phyloP scores from a whole-genome alignment of 2,113 vertebrate species.

The Dascyllus trimaculatus region DNA sequence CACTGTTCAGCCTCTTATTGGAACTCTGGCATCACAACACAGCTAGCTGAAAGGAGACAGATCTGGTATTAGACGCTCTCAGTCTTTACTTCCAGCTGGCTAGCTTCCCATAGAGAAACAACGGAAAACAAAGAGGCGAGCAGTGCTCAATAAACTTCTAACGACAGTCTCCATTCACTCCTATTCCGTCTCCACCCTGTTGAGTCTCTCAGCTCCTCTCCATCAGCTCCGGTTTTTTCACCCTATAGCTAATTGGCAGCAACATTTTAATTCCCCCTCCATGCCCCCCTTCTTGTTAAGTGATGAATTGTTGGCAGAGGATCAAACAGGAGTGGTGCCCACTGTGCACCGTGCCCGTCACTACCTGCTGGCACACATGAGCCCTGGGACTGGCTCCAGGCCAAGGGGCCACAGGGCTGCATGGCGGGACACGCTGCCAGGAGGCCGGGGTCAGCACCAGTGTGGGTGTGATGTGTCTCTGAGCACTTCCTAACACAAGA shows the following conservation, averaged over 20 bases:
- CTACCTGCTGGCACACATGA: slow-evolving; percentile 88
- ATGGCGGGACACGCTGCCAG: slow-evolving; percentile 82
- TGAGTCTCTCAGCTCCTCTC: slow-evolving; percentile 50
- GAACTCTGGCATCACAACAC: slow-evolving; percentile 51
- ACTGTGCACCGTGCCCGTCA: slow-evolving; percentile 82
- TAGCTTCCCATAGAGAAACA: slow-evolving; percentile 60
- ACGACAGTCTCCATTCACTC: slow-evolving; percentile 61
- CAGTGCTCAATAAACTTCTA: slow-evolving; percentile 58
- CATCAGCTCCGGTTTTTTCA: slow-evolving; percentile 31
- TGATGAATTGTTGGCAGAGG: slow-evolving; percentile 93
- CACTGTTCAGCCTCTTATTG: slow-evolving; percentile 57
- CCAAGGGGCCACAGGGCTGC: slow-evolving; percentile 87
- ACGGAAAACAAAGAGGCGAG: slow-evolving; percentile 59
- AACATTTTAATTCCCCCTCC: slow-evolving; percentile 74
- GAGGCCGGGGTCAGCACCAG: slow-evolving; percentile 84
- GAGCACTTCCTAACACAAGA: slow-evolving; percentile 81
- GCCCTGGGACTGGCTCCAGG: slow-evolving; percentile 83
- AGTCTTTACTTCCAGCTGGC: slow-evolving; percentile 67
- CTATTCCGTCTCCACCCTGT: slow-evolving; percentile 77
- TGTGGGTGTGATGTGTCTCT: slow-evolving; percentile 55
- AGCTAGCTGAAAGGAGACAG: slow-evolving; percentile 43
- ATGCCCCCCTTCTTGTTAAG: slow-evolving; percentile 86
- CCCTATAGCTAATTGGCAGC: slow-evolving; percentile 81
- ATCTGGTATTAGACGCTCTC: slow-evolving; percentile 48
- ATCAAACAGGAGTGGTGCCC: slow-evolving; percentile 88